A percentile compares a stretch with the other conserved stretches of the same genome.
Conservation (phyloP, 2,888 invertebrate genomes). For the Ptycholaimellus sp. region DNA sequence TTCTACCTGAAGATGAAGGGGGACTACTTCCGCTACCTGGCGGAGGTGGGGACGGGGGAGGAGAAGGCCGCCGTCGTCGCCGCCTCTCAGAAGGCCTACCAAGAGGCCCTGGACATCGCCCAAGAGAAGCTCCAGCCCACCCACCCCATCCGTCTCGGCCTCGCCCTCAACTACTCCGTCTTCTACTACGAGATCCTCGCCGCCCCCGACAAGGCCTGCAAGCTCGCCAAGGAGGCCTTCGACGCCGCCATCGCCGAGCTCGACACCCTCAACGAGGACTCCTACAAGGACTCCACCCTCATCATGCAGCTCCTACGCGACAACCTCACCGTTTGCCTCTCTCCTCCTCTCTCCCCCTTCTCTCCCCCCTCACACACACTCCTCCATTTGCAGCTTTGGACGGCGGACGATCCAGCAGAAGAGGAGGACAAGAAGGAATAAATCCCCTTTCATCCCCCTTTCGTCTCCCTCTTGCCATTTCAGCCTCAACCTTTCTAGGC, state of each 20-base stretch:
- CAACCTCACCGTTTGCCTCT: conserved; percentile 35
- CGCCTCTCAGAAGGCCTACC: conserved; percentile 91
- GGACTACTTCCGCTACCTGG: conserved; percentile 98
- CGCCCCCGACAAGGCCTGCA: conserved; percentile 93
- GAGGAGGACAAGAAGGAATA: too few relatives aligned
- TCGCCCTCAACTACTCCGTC: conserved; percentile 98
- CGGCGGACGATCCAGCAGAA: too few relatives aligned
- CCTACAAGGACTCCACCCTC: conserved; percentile 98
- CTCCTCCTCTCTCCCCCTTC: too few relatives aligned
- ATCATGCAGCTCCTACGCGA: conserved; percentile 86
- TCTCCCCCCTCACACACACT: too few relatives aligned
- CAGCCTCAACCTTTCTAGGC: too few relatives aligned
- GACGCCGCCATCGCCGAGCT: conserved; percentile 99
- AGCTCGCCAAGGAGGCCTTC: conserved; percentile 98
- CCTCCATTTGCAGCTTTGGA: too few relatives aligned
- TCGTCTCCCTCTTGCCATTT: too few relatives aligned
- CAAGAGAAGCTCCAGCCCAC: conserved; percentile 96
- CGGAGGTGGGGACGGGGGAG: conserved; percentile 96
- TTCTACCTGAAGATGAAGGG: conserved; percentile 99
- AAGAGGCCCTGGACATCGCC: conserved; percentile 91
- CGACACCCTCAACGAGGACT: conserved; percentile 97
- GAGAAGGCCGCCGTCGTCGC: conserved; percentile 70
- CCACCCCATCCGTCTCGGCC: conserved; percentile 92
- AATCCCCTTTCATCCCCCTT: too few relatives aligned
- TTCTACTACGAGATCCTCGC: conserved; percentile 99